Conservation (phyloP, 2,888 invertebrate genomes). For the Nymphalis polychloros region DNA sequence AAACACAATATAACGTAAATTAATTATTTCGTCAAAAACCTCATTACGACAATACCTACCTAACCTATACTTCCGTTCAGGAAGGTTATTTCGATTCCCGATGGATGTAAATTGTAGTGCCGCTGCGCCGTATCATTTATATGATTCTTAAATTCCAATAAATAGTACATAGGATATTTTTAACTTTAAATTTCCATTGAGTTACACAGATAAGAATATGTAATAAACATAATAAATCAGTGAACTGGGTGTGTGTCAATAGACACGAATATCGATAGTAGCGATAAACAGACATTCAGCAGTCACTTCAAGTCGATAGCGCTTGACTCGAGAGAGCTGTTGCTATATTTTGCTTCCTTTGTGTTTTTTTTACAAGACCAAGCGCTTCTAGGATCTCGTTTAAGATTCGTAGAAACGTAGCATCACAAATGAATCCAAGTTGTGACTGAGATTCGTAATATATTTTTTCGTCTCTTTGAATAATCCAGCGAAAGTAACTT, state of each 20-base stretch:
- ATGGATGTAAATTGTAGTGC: too few species aligned
- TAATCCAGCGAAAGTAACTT: constrained; percentile 4
- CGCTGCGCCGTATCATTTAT: too few species aligned
- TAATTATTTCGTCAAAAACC: too few species aligned
- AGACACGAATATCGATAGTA: constrained; percentile 19
- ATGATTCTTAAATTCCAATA: too few species aligned
- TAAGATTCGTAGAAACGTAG: constrained; percentile 19
- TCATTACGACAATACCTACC: too few species aligned
- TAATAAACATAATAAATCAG: not conserved
- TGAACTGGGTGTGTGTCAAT: constrained; percentile 10
- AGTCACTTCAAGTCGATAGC: constrained; percentile 42
- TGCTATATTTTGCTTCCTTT: constrained; percentile 44
- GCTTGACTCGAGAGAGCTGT: constrained; percentile 50
- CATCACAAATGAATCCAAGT: constrained; percentile 10
- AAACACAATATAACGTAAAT: too few species aligned
- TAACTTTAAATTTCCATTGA: not conserved
- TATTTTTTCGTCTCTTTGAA: constrained; percentile 3
- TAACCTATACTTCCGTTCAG: too few species aligned
- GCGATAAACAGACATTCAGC: constrained; percentile 31
- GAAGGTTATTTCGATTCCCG: too few species aligned
- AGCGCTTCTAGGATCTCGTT: constrained; percentile 17
- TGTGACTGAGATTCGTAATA: constrained; percentile 14
- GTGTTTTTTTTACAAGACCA: constrained; percentile 21
- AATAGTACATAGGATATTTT: too few species aligned
- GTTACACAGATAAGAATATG: not conserved